Evolutionary conservation across 2,113 vertebrate genomes (phyloP).

Genomic region (Archocentrus centrarchus): DNA sequence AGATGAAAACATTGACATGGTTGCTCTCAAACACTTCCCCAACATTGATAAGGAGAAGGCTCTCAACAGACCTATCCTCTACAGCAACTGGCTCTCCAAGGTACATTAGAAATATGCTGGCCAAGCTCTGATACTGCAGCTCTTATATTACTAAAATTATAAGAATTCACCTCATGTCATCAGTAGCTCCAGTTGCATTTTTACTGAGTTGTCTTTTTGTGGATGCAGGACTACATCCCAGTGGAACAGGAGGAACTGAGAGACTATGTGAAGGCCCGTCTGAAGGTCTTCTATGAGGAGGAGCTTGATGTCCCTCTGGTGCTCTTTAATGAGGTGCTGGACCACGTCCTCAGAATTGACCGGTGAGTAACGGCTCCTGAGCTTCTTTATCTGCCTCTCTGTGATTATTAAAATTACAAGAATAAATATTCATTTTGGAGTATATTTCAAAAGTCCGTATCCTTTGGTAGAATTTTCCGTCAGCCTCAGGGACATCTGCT

Average conservation of each 20-base stretch:
- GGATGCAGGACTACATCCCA: slow-evolving; percentile 93
- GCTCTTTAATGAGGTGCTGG: slow-evolving; percentile 97
- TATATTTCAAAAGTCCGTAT: neutral
- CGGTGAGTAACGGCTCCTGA: slow-evolving; percentile 76
- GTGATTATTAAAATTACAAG: neutral
- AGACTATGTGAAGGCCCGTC: slow-evolving; percentile 97
- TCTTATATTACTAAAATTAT: neutral
- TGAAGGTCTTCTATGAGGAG: slow-evolving; percentile 99
- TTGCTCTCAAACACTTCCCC: slow-evolving; percentile 97
- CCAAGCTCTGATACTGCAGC: neutral
- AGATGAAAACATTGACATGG: slow-evolving; percentile 95
- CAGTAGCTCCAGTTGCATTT: neutral
- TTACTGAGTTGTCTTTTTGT: slow-evolving; percentile 21
- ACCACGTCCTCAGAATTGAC: slow-evolving; percentile 97
- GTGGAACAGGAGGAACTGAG: slow-evolving; percentile 98
- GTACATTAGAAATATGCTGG: slow-evolving; percentile 61
- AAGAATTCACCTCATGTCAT: neutral
- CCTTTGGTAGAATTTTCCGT: slow-evolving; percentile 90
- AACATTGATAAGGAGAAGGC: slow-evolving; percentile 96
- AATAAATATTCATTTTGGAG: neutral
- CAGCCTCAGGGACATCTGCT: slow-evolving; percentile 97
- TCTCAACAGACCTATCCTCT: slow-evolving; percentile 93
- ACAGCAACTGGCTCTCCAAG: slow-evolving; percentile 99
- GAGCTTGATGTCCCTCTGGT: slow-evolving; percentile 97
- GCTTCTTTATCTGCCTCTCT: neutral